Base-by-base conservation (phyloP, 2,797 vertebrate genomes). In the Etheostoma nigrum region DNA sequence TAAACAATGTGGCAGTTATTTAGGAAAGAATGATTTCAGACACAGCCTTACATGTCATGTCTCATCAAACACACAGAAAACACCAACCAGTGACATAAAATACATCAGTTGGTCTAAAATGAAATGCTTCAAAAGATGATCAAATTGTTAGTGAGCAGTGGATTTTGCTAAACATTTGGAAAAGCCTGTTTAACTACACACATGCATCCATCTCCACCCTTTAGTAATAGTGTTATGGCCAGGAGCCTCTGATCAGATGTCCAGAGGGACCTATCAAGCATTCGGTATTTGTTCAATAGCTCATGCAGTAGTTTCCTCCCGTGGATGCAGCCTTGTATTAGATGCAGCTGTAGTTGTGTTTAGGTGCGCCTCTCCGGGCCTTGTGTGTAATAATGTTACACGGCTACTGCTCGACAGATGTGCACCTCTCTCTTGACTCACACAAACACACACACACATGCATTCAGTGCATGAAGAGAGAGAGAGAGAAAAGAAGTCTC, bases 401-500 rank as follows among this genome's bases (percentile, higher is more conserved):
- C 81, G 86, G 89, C 88, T 92, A 86, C 86, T 83, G 85, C 92
- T 92, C 91, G 87, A 95, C 95, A 95, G 93, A 96, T 94, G 94
- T 91, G 91, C 72, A 81, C 82, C 85, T 81, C 81, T 65, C 65
- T 72, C 51, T 15, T 33, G 27, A 60, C 75, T 70, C 77, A 66
- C 88, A 78, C 71, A 71, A 25, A 25, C 25, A 27, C 27, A 30
- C 30, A 30, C 30, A 30, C 40, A 52, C 55, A 76, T 25, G 27
- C 61, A 72, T 82, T 68, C 87, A 89, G 76, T 81, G 87, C 71
- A 52, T 9, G 58, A 12, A 65, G 64, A 70, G 42, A 59, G 19
- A 67, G 62, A 72, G 40, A 72, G 75, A 78, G 58, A 44, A 69
- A 67, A n/a, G 47, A 47, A 59, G 72, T 42, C 79, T 67, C 62